A percentile compares a stretch with the other conserved stretches of the same genome.
Conservation (phyloP, 2,888 invertebrate genomes). For the Dinocampus coccinellae region DNA sequence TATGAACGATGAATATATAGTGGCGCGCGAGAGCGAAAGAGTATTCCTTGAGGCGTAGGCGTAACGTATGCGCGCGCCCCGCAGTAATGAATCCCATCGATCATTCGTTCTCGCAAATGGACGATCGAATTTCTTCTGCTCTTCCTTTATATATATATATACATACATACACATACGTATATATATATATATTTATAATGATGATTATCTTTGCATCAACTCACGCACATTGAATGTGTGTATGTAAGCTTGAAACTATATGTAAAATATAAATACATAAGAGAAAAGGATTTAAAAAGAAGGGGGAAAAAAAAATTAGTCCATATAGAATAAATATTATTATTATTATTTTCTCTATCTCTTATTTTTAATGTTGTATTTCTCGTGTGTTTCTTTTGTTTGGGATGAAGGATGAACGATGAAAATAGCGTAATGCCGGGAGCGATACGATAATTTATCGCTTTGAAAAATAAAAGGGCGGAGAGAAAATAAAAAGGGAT, state of each 20-base stretch:
- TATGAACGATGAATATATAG: conserved; percentile 2
- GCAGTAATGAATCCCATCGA: conserved; percentile 61
- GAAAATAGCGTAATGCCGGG: conserved; percentile 61
- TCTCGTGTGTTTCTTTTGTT: background rate
- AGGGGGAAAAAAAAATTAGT: too few relatives aligned
- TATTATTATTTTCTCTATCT: background rate
- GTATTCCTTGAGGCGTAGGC: conserved; percentile 58
- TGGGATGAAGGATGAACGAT: conserved; percentile 35
- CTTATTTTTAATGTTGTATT: background rate
- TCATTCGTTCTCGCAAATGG: conserved; percentile 53
- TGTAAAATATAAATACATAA: too few relatives aligned
- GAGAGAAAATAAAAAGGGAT: conserved; percentile 29
- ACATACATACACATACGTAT: background rate
- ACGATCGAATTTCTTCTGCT: conserved; percentile 17
- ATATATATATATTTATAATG: background rate
- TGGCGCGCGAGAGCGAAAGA: conserved; percentile 20
- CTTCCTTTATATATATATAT: conserved; percentile 5
- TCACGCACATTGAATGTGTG: too few relatives aligned
- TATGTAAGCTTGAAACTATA: too few relatives aligned
- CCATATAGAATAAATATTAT: too few relatives aligned
- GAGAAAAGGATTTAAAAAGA: too few relatives aligned
- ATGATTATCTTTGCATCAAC: background rate
- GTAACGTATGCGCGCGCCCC: conserved; percentile 59
- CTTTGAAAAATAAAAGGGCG: conserved; percentile 37
- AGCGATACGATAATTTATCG: conserved; percentile 61